Evolutionary conservation across 2,113 vertebrate species (phyloP), one percentile per base, ranked within the genome.

Genomic region (Galemys pyrenaicus): DNA sequence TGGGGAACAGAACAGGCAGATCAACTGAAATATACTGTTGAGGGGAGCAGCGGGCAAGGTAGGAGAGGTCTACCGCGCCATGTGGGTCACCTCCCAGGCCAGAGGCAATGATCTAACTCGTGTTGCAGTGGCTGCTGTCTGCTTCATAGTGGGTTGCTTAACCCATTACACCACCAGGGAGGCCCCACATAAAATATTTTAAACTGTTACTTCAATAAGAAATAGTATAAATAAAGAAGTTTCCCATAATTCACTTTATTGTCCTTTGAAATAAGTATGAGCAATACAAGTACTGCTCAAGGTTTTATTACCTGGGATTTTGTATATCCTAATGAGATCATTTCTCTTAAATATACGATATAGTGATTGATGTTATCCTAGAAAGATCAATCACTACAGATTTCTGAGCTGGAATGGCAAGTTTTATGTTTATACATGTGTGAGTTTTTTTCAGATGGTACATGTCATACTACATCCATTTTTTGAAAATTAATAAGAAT

Each of bases 281-380:
- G 32, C 2, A 46, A 20, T 10, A 2, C 4, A n/a, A 46, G 11
- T n/a, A 12, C 65, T 15, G 9, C 0, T 5, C 26, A 17, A 30
- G 16, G 3, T 20, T 89, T 94, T 67, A 60, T 37, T 54, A n/a
- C 7, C 4, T 70, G 87, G 44, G 51, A 74, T 51, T n/a, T 26
- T 82, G 6, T 41, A 30, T 4, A 74, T 83, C 8, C 5, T 75
- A 65, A 39, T 6, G 30, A 81, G 54, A 62, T 6, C 22, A 5
- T 32, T 20, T 8, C 13, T 41, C 20, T 2, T 70, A 24, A 49
- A 17, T 46, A 24, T 49, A 0, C 6, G 44, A 5, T 37, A 11
- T 16, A 13, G 24, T 37, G 5, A 3, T 54, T 65, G n/a, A 3
- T 44, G 11, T 24, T 46, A 49, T 65, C 6, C 39, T 62, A 30